Conservation (phyloP, 2,797 vertebrate species). For the Eleutherodactylus coqui region DNA sequence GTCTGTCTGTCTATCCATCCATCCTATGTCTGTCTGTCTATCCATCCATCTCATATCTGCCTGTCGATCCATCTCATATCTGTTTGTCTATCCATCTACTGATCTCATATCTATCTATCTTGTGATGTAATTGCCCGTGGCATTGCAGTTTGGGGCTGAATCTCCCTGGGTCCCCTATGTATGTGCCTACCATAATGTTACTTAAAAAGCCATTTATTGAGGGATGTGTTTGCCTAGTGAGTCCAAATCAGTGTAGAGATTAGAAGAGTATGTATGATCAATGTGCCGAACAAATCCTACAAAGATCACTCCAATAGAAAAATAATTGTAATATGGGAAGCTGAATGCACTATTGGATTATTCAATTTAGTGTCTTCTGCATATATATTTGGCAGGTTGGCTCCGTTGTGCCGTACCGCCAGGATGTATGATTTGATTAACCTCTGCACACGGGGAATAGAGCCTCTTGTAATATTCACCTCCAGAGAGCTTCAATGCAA, state of each 20-base stretch:
- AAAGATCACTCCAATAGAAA: background rate
- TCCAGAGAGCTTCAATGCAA: slow-evolving; percentile 22
- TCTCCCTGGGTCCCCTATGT: background rate
- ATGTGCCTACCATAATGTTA: background rate
- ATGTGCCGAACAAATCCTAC: background rate
- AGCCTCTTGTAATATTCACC: slow-evolving; percentile 7
- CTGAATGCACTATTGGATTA: background rate
- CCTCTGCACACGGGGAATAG: slow-evolving; percentile 34
- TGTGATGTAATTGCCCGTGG: too few relatives aligned
- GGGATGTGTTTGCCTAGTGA: background rate
- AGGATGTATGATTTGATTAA: slow-evolving; percentile 37
- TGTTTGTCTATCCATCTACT: too few relatives aligned
- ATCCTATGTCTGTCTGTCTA: too few relatives aligned
- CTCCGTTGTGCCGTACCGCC: background rate
- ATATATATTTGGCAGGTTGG: slow-evolving; percentile 21
- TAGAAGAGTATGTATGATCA: background rate
- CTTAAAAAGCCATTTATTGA: background rate
- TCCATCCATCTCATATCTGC: too few relatives aligned
- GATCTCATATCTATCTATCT: too few relatives aligned
- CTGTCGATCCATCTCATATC: too few relatives aligned
- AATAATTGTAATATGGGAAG: background rate
- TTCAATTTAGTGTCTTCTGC: background rate
- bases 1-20: too few relatives aligned
- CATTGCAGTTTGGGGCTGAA: background rate
- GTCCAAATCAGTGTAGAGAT: background rate